Base-by-base conservation (phyloP, 2,888 invertebrate genomes). In the Actias luna region DNA sequence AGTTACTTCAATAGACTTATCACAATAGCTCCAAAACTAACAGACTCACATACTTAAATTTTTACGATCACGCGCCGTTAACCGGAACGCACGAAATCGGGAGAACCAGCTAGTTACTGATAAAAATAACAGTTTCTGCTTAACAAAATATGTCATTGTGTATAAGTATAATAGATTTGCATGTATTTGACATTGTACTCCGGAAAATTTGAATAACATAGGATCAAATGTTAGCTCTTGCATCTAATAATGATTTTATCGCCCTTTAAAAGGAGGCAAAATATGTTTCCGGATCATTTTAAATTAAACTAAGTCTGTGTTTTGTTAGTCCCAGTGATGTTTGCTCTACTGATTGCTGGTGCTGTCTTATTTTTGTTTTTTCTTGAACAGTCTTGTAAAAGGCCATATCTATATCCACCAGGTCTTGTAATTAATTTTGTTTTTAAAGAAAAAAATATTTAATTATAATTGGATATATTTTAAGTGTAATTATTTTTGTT, bases 301-400 rank as follows among this genome's bases (percentile, higher is more conserved):
- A 33, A 22, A 42, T 5, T 14, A 31, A 18, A 16, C 25, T 14
- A 14, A 61, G 55, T 57, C 27, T 25, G 39, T 39, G 22, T 36
- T 27, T 1, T 29, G 61, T 16, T 31, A 42, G 22, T 31, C 7
- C 10, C 16, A 35, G 27, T 31, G 7, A 62, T 62, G 61, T 42
- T 42, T 58, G 35, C 42, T 31, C 31, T 62, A 18, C 22, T 57
- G 10, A 3, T 42, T 31, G 31, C 78, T 50, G 62, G 69, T 64
- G 63, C 73, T 31, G 52, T 76, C 52, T 60, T 77, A 31, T 12
- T 74, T 25, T 63, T 71, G n/a, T 76, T 65, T 65, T 63, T 77
- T 22, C 64, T 68, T 18, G 65, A 68, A 58, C 59, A 63, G 18
- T 64, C 65, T 42, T 68, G 69, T 35, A 71, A 63, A 68, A 67